Conservation (phyloP, 2,888 invertebrate species). For the Tubulanus polymorphus region DNA sequence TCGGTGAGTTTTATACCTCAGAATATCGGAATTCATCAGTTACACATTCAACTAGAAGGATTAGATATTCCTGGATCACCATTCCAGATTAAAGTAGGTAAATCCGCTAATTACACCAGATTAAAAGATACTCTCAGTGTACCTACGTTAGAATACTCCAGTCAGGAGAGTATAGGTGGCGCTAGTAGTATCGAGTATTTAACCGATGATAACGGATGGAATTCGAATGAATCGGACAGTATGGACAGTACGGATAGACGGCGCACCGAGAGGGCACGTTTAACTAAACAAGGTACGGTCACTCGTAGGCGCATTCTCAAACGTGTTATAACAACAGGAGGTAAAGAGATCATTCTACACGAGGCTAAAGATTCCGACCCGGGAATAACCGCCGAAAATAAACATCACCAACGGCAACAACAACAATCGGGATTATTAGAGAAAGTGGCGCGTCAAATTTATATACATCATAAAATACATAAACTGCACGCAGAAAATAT, state of each 20-base stretch:
- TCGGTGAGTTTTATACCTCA: constrained; percentile 37
- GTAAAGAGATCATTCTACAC: constrained; percentile 30
- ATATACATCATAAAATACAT: not conserved
- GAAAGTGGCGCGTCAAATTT: not conserved
- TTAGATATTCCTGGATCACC: constrained; percentile 38
- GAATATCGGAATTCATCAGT: constrained; percentile 32
- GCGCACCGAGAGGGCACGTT: constrained; percentile 14
- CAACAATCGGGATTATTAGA: not conserved
- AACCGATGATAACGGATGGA: no score
- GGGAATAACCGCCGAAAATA: not conserved
- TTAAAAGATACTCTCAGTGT: no score
- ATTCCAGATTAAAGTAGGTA: constrained; percentile 30
- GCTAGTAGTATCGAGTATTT: no score
- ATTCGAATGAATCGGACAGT: no score
- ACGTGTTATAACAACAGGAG: constrained; percentile 34
- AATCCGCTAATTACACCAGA: constrained; percentile 2
- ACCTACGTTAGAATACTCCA: no score
- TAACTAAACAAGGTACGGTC: constrained; percentile 28
- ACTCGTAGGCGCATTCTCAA: constrained; percentile 35
- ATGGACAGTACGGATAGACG: no score
- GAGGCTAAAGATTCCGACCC: constrained; percentile 2
- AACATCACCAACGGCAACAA: not conserved
- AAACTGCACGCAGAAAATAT: no score
- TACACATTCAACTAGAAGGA: constrained; percentile 33
- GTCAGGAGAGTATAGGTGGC: no score